phyloP scores from a whole-genome alignment of 2,888 invertebrate genomes.

The Nephrotoma guestfalica region DNA sequence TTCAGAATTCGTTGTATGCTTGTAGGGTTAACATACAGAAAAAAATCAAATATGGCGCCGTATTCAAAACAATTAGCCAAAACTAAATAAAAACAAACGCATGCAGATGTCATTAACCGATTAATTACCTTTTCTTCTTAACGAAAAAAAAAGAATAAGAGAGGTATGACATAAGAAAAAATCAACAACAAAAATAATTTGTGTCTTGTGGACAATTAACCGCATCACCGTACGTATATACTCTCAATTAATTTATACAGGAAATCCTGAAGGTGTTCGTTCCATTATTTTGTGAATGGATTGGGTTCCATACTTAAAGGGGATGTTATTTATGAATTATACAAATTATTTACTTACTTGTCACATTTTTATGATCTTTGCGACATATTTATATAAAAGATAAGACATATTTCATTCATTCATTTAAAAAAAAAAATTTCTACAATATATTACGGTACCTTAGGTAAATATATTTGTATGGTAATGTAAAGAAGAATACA shows the following conservation, averaged over 20 bases:
- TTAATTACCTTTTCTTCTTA: background rate
- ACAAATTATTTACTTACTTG: background rate
- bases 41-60: background rate
- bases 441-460: background rate
- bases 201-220: background rate
- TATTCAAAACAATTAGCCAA: background rate
- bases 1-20: background rate
- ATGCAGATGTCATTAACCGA: background rate
- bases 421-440: background rate
- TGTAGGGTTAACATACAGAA: background rate
- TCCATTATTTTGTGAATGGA: background rate
- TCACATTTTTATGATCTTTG: background rate
- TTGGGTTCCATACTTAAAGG: background rate
- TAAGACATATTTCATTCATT: background rate
- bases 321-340: background rate
- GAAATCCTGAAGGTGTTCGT: background rate
- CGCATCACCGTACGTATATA: background rate
- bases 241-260: background rate
- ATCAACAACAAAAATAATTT: background rate
- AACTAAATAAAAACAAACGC: background rate
- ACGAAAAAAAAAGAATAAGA: background rate
- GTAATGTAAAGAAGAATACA: background rate
- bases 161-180: background rate
- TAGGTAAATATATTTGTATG: background rate
- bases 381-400: background rate